phyloP scores from a whole-genome alignment of 2,797 vertebrate genomes.

The Bucorvus abyssinicus region DNA sequence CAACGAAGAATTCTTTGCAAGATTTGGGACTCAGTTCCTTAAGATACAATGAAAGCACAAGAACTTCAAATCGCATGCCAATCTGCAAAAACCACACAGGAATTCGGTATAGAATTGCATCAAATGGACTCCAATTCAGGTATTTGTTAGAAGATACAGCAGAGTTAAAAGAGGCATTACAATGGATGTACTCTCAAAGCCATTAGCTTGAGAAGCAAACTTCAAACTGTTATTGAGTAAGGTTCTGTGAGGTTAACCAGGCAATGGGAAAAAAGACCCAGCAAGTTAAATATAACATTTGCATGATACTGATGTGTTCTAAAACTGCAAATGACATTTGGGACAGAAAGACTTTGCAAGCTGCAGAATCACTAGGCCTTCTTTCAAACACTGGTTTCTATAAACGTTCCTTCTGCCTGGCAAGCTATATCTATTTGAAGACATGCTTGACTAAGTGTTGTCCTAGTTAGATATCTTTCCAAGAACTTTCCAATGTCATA shows the following conservation, averaged over 20 bases:
- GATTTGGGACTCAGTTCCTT: not conserved
- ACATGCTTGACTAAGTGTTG: slow-evolving; percentile 23
- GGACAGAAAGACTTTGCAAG: slow-evolving; percentile 25
- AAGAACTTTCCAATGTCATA: not conserved
- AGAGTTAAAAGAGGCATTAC: not conserved
- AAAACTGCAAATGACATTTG: slow-evolving; percentile 11
- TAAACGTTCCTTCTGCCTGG: slow-evolving; percentile 34
- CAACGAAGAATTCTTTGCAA: not conserved
- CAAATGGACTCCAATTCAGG: not conserved
- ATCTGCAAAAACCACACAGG: not conserved
- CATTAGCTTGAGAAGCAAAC: not conserved
- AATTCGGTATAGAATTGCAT: not conserved
- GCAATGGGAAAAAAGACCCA: not conserved
- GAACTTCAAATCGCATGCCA: not conserved
- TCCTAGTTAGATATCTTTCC: slow-evolving; percentile 30
- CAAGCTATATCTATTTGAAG: slow-evolving; percentile 32
- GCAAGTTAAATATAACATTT: not conserved
- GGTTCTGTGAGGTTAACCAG: not conserved
- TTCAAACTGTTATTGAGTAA: not conserved
- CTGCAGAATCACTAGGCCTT: not conserved
- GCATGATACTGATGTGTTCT: not conserved
- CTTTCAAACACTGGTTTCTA: slow-evolving; percentile 28
- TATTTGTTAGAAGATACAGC: not conserved
- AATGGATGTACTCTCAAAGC: not conserved
- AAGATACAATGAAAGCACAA: not conserved